Evolutionary conservation across 1,140 invertebrate genomes (phyloP).

Genomic region (Hyles vespertilio): DNA sequence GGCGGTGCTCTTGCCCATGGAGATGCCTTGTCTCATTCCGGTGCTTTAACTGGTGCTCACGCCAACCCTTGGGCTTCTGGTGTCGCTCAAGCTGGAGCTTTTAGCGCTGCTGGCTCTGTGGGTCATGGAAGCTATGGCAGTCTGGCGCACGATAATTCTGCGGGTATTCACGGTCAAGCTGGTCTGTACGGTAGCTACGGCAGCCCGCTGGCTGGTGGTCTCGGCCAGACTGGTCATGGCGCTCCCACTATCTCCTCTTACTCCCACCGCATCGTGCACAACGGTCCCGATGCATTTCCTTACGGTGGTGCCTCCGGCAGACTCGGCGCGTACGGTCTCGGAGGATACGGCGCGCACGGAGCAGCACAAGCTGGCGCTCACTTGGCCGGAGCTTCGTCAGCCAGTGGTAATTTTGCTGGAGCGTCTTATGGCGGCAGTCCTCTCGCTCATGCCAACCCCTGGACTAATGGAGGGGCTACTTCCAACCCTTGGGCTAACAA

Average conservation of each 20-base stretch:
- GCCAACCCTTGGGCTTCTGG: constrained; percentile 12
- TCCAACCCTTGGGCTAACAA: constrained; percentile 6
- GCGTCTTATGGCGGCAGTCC: no score
- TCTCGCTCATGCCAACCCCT: constrained; percentile 9
- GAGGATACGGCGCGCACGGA: constrained; percentile 11
- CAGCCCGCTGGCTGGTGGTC: background rate
- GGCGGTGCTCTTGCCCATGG: constrained; percentile 6
- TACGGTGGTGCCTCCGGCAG: constrained; percentile 15
- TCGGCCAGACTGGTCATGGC: constrained; percentile 7
- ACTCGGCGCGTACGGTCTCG: constrained; percentile 16
- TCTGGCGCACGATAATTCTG: constrained; percentile 9
- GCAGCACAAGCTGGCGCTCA: constrained; percentile 3
- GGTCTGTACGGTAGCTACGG: constrained; percentile 2
- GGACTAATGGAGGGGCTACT: constrained; percentile 6
- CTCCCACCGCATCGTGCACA: constrained; percentile 29
- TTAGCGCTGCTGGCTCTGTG: constrained; percentile 3
- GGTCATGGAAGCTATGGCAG: constrained; percentile 9
- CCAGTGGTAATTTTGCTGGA: constrained; percentile 1
- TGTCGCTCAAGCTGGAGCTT: background rate
- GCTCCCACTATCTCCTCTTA: constrained; percentile 12
- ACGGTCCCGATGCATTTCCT: constrained; percentile 19
- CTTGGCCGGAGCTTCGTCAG: constrained; percentile 10
- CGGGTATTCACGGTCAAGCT: constrained; percentile 12
- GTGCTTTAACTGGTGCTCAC: constrained; percentile 5
- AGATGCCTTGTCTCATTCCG: constrained; percentile 15